Evolutionary conservation across 1,140 invertebrate genomes (phyloP), one percentile per base, ranked within the genome.

Genomic region (Drosophila chauvacae): DNA sequence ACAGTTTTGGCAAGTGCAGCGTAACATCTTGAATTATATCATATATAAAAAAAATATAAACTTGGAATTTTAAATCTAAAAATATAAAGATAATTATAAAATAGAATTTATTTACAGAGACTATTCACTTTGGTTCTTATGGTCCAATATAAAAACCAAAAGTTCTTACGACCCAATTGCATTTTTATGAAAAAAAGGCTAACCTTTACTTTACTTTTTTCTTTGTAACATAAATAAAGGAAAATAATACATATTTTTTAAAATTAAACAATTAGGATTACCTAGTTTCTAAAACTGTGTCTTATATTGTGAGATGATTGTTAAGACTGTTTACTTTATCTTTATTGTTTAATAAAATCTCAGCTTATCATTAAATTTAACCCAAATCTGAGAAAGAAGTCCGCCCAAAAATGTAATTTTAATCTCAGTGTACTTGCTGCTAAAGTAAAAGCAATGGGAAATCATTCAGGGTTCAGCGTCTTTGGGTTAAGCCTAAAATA

Each of bases 371-470:
- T 26, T 1, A 16, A 9, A 16, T 16, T 9, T 9, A 3, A 3
- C 45, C 45, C 23, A 9, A 1, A 26, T 16, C 16, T 26, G 4
- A 2, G 0, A 14, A 23, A 23, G 11, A 2, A 9, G 7, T 10
- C 26, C 9, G 1, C 9, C 7, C 16, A 50, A n/a, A 3, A n/a
- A 30, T 50, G 1, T 5, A 4, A 50, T 50, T 37, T 55, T 23
- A 23, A 16, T 10, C 9, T 16, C 14, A 23, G 51, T 50, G 75
- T 55, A 28, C 57, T 70, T 62, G 39, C 63, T 60, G 58, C 65
- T 58, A 20, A 68, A 57, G 83, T 77, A 84, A 88, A 81, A 88
- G 61, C 84, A 70, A 80, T 51, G 70, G 72, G 41, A 83, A 83
- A 77, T 70, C 26, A 48, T 56, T 70, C 50, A 69, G 30, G 18